These are phyloP conservation scores for Cistogaster globosa DNA, from an alignment of 2,888 invertebrate genomes.

Conservation along the genomic window DNA sequence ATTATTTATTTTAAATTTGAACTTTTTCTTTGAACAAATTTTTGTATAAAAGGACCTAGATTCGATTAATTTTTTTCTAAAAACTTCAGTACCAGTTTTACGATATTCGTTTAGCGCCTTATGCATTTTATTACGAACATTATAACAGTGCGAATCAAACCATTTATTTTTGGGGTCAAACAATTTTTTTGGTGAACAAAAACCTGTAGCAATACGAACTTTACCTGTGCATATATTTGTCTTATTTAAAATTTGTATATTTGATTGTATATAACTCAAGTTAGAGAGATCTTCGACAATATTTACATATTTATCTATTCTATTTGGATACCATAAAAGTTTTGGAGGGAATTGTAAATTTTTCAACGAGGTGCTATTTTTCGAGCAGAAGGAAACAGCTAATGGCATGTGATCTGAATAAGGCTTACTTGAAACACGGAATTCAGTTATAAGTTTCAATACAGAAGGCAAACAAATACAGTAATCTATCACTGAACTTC, in stretches of 20 bases:
- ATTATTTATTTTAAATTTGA: neutral
- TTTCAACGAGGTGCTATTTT: neutral
- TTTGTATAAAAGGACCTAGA: too few relatives aligned
- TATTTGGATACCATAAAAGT: neutral
- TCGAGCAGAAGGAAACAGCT: neutral
- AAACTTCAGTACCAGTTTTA: too few relatives aligned
- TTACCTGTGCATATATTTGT: neutral
- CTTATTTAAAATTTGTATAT: neutral
- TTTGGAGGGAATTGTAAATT: too few relatives aligned
- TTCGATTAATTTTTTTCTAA: too few relatives aligned
- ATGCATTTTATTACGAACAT: too few relatives aligned
- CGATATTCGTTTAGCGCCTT: neutral
- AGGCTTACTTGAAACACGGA: neutral
- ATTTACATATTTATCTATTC: neutral
- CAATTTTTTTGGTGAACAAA: too few relatives aligned
- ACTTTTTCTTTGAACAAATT: constrained; percentile 2
- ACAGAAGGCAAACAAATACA: constrained; percentile 16
- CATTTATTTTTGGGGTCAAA: too few relatives aligned
- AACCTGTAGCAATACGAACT: too few relatives aligned
- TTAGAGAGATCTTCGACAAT: too few relatives aligned
- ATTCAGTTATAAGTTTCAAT: neutral
- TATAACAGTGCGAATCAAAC: too few relatives aligned
- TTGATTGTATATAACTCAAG: neutral
- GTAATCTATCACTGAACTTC: constrained; percentile 40
- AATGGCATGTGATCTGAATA: constrained; percentile 17